These are phyloP conservation scores for Gymnorhina tibicen DNA, from an alignment of 2,113 vertebrate species.

Conservation along the genomic window DNA sequence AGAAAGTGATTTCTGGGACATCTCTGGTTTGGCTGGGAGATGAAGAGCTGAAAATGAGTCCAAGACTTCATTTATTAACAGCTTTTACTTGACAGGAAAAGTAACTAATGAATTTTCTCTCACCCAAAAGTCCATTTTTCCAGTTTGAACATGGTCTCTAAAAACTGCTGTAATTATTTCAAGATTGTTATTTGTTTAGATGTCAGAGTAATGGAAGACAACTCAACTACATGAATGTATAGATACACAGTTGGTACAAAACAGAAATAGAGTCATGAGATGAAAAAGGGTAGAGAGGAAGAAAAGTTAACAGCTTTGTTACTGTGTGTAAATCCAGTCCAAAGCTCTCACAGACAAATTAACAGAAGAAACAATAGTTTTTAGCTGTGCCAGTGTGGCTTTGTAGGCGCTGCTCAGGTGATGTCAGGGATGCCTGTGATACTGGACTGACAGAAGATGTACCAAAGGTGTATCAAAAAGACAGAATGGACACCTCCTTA, in stretches of 20 bases:
- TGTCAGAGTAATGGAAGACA: background rate
- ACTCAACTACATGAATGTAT: background rate
- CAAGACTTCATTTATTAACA: background rate
- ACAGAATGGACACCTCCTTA: background rate
- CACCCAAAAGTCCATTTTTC: background rate
- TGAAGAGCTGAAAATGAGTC: background rate
- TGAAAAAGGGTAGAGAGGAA: background rate
- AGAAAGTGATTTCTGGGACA: background rate
- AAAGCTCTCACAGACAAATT: background rate
- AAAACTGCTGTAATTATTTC: background rate
- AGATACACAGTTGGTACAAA: background rate
- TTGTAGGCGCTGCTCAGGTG: background rate
- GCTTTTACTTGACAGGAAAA: background rate
- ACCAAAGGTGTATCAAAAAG: background rate
- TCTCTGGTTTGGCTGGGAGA: background rate
- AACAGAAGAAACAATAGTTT: background rate
- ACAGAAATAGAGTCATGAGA: background rate
- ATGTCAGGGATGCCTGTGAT: background rate
- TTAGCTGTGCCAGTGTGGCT: background rate
- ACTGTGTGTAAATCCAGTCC: background rate
- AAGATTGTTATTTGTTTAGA: background rate
- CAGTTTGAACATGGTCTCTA: background rate
- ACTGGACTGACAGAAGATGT: background rate
- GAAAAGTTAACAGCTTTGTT: background rate
- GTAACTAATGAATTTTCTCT: background rate